These are phyloP conservation scores for Eulemur macaco DNA, from an alignment of 2,113 vertebrate genomes.

Conservation along the genomic window DNA sequence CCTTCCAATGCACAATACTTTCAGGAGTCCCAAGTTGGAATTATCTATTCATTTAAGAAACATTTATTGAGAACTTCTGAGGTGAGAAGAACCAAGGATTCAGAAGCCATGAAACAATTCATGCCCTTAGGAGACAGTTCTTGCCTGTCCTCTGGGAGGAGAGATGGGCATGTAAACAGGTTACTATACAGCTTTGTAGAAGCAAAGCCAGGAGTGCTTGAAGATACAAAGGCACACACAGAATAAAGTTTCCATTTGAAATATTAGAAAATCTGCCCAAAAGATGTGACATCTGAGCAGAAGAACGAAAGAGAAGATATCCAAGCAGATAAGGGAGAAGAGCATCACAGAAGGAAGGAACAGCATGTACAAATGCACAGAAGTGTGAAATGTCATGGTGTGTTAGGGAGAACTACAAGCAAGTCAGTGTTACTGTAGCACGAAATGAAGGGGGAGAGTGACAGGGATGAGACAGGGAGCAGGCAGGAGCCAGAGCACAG, in stretches of 20 bases:
- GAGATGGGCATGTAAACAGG: background rate
- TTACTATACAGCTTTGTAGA: background rate
- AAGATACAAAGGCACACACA: background rate
- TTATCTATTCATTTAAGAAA: slow-evolving; percentile 14
- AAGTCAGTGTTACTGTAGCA: background rate
- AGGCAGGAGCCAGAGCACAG: background rate
- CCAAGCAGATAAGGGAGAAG: background rate
- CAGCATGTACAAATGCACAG: background rate
- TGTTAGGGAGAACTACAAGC: background rate
- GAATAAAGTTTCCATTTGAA: background rate
- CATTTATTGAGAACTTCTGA: background rate
- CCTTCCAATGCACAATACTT: background rate
- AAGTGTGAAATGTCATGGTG: background rate
- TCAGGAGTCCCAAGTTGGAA: background rate
- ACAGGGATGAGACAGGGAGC: background rate
- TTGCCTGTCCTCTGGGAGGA: background rate
- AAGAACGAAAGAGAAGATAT: background rate
- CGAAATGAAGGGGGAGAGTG: background rate
- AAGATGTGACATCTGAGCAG: slow-evolving; percentile 43
- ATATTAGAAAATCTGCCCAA: background rate
- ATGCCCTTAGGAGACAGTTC: background rate
- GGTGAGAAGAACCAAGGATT: background rate
- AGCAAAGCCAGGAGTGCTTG: background rate
- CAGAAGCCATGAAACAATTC: background rate
- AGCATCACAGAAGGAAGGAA: background rate